phyloP scores from a whole-genome alignment of 2,113 vertebrate species.

The Poecile atricapillus region DNA sequence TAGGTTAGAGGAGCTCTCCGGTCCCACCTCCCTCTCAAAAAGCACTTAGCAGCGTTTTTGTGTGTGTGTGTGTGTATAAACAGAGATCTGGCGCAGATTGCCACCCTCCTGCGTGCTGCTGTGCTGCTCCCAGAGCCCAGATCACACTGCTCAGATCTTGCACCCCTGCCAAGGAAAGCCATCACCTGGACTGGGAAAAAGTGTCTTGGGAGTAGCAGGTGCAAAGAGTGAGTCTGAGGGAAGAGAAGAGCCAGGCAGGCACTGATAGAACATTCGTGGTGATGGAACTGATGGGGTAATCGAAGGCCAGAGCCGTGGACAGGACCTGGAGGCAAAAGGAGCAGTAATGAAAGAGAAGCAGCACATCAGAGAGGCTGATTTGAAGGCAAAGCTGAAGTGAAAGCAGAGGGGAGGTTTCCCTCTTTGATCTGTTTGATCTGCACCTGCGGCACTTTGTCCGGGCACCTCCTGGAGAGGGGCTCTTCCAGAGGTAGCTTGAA shows the following conservation, averaged over 20 bases:
- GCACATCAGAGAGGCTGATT: background rate
- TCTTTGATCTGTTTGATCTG: background rate
- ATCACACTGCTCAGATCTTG: fast-evolving
- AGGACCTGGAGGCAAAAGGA: background rate
- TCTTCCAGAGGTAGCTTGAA: background rate
- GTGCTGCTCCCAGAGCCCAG: background rate
- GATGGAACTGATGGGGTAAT: fast-evolving
- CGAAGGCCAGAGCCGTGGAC: background rate
- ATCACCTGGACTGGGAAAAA: background rate
- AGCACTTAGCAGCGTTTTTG: background rate
- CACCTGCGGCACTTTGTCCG: background rate
- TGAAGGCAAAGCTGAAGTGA: background rate
- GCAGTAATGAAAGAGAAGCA: background rate
- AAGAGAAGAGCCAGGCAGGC: background rate
- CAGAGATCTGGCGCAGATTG: background rate
- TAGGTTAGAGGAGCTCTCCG: background rate
- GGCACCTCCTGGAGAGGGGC: background rate
- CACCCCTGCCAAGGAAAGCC: background rate
- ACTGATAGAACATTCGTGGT: background rate
- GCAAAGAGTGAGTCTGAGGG: background rate
- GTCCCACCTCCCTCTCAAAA: background rate
- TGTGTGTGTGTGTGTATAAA: background rate
- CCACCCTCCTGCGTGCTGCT: background rate
- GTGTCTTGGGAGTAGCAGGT: background rate
- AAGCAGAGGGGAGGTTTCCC: background rate